Evolutionary conservation across 2,888 invertebrate species (phyloP).

Genomic region (Dryococelus australis): DNA sequence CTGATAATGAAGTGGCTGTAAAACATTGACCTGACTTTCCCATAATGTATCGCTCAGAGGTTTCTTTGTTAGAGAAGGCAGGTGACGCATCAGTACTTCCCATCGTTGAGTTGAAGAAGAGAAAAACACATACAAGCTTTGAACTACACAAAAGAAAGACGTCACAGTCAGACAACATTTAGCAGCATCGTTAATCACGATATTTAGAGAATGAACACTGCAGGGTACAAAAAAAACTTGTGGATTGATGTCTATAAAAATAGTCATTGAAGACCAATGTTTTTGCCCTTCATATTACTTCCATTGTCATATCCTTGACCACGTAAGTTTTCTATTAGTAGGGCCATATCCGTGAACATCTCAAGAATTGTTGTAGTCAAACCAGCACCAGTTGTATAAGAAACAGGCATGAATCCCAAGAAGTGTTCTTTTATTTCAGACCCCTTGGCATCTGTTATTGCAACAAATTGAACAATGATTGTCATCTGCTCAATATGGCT

Average conservation of each 20-base stretch:
- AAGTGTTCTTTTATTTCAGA: constrained; percentile 5
- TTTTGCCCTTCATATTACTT: background rate
- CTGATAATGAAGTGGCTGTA: too few species aligned
- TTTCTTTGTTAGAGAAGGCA: too few species aligned
- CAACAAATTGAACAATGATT: background rate
- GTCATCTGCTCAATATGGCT: too few species aligned
- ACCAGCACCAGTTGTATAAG: background rate
- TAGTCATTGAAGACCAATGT: background rate
- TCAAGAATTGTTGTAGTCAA: background rate
- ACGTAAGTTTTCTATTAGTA: background rate
- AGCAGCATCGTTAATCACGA: background rate
- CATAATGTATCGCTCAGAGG: too few species aligned
- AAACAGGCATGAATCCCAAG: background rate
- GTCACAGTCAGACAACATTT: background rate
- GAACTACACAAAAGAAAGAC: too few species aligned
- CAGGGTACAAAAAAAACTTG: too few species aligned
- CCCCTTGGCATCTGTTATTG: background rate
- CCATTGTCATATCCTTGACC: constrained; percentile 10
- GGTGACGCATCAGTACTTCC: too few species aligned
- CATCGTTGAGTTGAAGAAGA: too few species aligned
- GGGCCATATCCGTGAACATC: background rate
- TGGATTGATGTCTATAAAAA: too few species aligned
- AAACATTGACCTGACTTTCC: background rate
- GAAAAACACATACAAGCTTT: too few species aligned
- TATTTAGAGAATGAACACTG: too few species aligned